These are phyloP conservation scores for Sialia sialis DNA, from an alignment of 2,113 vertebrate genomes.

Conservation along the genomic window DNA sequence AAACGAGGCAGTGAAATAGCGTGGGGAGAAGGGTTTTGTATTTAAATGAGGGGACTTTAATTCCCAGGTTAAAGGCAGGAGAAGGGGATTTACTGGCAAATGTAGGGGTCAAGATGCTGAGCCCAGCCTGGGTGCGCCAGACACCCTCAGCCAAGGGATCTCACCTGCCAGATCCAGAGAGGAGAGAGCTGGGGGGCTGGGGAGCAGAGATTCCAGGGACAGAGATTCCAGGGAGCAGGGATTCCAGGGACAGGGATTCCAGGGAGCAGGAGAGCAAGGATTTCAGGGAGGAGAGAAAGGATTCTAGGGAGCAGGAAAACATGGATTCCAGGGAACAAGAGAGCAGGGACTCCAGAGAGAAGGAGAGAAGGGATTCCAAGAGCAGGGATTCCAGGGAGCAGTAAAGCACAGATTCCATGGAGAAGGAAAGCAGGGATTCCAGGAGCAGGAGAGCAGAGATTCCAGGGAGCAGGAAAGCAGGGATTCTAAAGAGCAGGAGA, in stretches of 20 bases:
- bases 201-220: too few relatives aligned
- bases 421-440: not conserved
- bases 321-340: not conserved
- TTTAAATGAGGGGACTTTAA: not conserved
- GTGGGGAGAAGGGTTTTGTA: not conserved
- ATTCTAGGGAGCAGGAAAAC: not conserved
- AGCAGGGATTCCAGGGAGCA: not conserved
- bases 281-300: not conserved
- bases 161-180: not conserved
- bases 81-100: not conserved
- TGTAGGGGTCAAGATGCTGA: accelerated
- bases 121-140: not conserved
- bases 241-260: not conserved
- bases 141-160: not conserved
- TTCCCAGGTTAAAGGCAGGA: not conserved
- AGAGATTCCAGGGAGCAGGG: too few relatives aligned
- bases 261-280: not conserved
- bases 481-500: too few relatives aligned
- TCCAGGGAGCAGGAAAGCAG: accelerated
- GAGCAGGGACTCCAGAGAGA: not conserved
- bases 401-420: not conserved
- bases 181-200: not conserved
- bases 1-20: accelerated
- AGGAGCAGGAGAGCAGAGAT: not conserved
- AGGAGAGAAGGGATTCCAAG: too few relatives aligned